Base-by-base conservation (phyloP, 2,888 invertebrate genomes). In the Melieria picta region DNA sequence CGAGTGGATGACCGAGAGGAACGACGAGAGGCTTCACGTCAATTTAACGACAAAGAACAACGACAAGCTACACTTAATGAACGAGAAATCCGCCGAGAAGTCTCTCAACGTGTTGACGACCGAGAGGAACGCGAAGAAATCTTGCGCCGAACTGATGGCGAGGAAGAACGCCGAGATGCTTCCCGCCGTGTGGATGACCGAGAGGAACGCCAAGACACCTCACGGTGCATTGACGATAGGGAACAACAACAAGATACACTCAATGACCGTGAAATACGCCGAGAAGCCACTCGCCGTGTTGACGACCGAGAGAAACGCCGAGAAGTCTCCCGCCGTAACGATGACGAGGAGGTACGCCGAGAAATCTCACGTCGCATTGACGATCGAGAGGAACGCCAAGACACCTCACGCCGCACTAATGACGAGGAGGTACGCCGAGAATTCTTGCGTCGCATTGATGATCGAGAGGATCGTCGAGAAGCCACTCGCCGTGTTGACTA, bases 301-400 rank as follows among this genome's bases (percentile, higher is more conserved):
- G 66, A 72, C 42, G 60, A 65, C 43, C 52, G 63, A 69, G 47
- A 69, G 42, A 58, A 72, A 7, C 73, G 65, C 1, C 61, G 47
- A 45, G 61, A 11, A 45, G 7, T 62, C 10, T 11, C 3, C 9
- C 2, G n/a, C 7, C 61, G 13, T 47, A 6, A 7, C 11, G 61
- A 69, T 10, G 55, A 52, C 30, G 10, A 47, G 4, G 52, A 62
- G 56, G 65, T 64, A 3, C 67, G 52, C 50, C 73, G 57, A 50
- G 66, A 69, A 45, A 13, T 4, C 10, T 16, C 10, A 11, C 48
- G 57, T n/a, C 60, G 69, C n/a, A n/a, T 30, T 65, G 47, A 65
- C 10, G 48, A 52, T 6, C 30, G 61, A 16, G 16, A 16, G 0
- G 1, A 16, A n/a, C n/a, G n/a, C n/a, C n/a, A n/a, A n/a, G n/a